phyloP scores from a whole-genome alignment of 2,113 vertebrate species.

The Ancistrus triradiatus region DNA sequence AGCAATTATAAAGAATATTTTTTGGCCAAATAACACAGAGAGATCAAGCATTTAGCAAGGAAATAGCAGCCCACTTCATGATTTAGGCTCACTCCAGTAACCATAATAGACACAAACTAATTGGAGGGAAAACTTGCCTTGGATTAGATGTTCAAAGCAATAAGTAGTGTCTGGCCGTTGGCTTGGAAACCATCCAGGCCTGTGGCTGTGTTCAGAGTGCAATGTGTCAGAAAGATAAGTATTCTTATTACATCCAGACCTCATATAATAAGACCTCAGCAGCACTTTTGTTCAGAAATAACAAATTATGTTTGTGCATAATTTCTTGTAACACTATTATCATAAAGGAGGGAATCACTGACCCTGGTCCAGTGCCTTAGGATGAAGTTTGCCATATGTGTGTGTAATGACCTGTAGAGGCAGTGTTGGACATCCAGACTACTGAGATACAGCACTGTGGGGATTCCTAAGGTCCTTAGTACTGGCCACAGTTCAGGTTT shows the following conservation, averaged over 20 bases:
- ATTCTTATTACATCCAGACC: no score
- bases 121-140: slow-evolving; percentile 39
- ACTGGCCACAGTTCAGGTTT: slow-evolving; percentile 32
- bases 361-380: not conserved
- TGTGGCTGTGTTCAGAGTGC: slow-evolving; percentile 7
- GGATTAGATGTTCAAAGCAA: slow-evolving; percentile 30
- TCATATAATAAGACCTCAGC: not conserved
- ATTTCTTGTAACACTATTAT: no score
- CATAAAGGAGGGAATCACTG: no score
- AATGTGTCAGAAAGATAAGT: not conserved
- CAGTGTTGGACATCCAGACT: slow-evolving; percentile 41
- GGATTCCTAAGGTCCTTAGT: not conserved
- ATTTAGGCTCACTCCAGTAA: slow-evolving; percentile 37
- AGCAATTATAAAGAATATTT: slow-evolving; percentile 5
- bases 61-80: slow-evolving; percentile 11
- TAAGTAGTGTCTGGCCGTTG: slow-evolving; percentile 28
- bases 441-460: slow-evolving; percentile 5
- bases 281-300: not conserved
- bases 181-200: slow-evolving; percentile 26
- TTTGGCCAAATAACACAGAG: not conserved
- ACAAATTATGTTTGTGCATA: no score
- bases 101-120: slow-evolving; percentile 37
- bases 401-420: slow-evolving; percentile 38
- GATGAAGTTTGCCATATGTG: slow-evolving; percentile 2
- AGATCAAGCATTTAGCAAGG: slow-evolving; percentile 12